A percentile compares a stretch with the other conserved stretches of the same genome.
Conservation (phyloP, 2,797 vertebrate genomes). For the Bradypodion pumilum region DNA sequence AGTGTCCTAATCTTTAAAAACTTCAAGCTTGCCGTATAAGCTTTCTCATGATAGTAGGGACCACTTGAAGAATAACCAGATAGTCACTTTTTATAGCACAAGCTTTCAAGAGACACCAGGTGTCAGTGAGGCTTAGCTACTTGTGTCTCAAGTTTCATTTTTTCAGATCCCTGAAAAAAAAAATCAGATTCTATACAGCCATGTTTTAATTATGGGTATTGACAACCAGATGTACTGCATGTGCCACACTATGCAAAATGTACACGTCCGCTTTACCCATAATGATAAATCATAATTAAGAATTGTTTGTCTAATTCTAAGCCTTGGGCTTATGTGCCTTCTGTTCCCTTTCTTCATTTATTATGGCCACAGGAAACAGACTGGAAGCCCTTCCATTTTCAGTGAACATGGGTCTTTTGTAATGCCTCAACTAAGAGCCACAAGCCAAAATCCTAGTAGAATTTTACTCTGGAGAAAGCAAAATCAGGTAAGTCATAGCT, state of each 20-base stretch:
- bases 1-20: conserved; percentile 2
- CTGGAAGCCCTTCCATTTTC: neutral
- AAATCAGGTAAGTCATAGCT: no score
- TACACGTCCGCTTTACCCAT: neutral
- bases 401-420: neutral
- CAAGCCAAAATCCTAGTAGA: neutral
- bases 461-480: no score
- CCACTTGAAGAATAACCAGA: neutral
- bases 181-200: neutral
- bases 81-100: neutral
- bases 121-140: neutral
- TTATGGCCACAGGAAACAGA: neutral
- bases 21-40: neutral
- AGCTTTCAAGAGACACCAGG: neutral
- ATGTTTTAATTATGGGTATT: neutral
- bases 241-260: neutral
- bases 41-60: neutral
- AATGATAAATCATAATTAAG: neutral
- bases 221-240: neutral
- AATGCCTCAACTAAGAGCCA: neutral
- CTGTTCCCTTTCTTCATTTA: neutral
- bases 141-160: neutral
- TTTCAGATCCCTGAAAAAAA: neutral
- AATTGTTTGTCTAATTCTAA: neutral
- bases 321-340: neutral